Base-by-base conservation (phyloP, 1,140 invertebrate species). In the Lepidotrigona ventralis region DNA sequence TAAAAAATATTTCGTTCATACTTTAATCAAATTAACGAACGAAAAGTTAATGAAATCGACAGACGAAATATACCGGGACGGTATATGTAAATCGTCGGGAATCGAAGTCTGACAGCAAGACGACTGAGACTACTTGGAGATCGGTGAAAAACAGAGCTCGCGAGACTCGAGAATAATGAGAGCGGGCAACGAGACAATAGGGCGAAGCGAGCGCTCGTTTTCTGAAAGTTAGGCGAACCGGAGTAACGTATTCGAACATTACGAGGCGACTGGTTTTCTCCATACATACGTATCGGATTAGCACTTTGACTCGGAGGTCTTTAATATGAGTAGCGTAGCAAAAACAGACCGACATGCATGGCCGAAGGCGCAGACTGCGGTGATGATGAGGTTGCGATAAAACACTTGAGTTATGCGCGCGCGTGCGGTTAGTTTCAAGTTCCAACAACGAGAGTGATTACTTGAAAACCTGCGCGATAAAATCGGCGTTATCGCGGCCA, bases 351-450 rank as follows among this genome's bases (percentile, higher is more conserved):
- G 84, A 88, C 83, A 77, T 83, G 77, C 84, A 88, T 80, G 87
- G 84, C 86, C 83, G 86, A 88, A 88, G 86, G 86, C 83, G 63
- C 75, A 88, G 86, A 85, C 87, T 74, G 84, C 76, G 68, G 86
- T 88, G 87, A 88, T 88, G 86, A 81, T 88, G 86, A 85, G 87
- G 56, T 72, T 72, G 80, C 69, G 87, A 88, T 88, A 88, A 88
- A 88, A 88, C 87, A 83, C 80, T 88, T 75, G 86, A 88, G 86
- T 88, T 88, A 88, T 88, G 76, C 86, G 79, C 77, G 87, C 86
- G 85, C 76, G 86, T 88, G 87, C 88, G 78, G 79, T 75, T 86
- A 71, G 74, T 85, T 84, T 89, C 85, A 89, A 85, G 80, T 89
- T 86, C 82, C 81, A 86, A 66, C 81, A 80, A 89, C 76, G 71